These are phyloP conservation scores for Dioctria rufipes DNA, from an alignment of 2,888 invertebrate species.

Conservation along the genomic window DNA sequence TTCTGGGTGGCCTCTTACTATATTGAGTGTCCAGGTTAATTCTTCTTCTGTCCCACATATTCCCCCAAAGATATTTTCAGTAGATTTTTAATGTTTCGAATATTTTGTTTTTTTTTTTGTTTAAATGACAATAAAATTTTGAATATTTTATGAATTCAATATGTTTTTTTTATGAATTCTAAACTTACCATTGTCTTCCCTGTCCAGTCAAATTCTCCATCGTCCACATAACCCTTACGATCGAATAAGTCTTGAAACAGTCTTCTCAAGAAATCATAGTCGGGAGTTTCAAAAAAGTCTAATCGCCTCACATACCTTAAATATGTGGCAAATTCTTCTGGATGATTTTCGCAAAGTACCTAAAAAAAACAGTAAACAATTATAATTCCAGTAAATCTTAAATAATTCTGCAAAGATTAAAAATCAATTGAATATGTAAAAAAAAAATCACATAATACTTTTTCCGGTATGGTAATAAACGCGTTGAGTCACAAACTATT, in stretches of 20 bases:
- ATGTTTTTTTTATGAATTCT: slow-evolving; percentile 7
- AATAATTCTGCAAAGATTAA: too few relatives aligned
- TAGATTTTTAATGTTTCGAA: slow-evolving; percentile 1
- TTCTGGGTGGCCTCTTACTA: neutral
- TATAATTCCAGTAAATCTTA: too few relatives aligned
- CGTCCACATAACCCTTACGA: slow-evolving; percentile 88
- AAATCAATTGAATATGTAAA: too few relatives aligned
- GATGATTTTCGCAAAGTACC: slow-evolving; percentile 87
- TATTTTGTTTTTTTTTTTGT: slow-evolving; percentile 1
- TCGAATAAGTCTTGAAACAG: slow-evolving; percentile 95
- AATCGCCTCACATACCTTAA: slow-evolving; percentile 96
- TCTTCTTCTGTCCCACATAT: neutral
- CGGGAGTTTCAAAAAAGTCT: slow-evolving; percentile 99
- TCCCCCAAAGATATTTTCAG: neutral
- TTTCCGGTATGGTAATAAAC: too few relatives aligned
- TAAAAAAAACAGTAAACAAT: slow-evolving; percentile 63
- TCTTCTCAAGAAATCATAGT: slow-evolving; percentile 98
- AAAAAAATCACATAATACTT: too few relatives aligned
- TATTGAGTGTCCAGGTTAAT: neutral
- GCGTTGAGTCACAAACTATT: too few relatives aligned
- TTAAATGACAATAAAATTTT: neutral
- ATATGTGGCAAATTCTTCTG: slow-evolving; percentile 98
- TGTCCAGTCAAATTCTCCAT: slow-evolving; percentile 96
- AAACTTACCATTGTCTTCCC: slow-evolving; percentile 82
- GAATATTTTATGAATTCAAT: slow-evolving; percentile 10